Evolutionary conservation across 1,140 invertebrate species (phyloP).

Genomic region (Cotesia typhae): DNA sequence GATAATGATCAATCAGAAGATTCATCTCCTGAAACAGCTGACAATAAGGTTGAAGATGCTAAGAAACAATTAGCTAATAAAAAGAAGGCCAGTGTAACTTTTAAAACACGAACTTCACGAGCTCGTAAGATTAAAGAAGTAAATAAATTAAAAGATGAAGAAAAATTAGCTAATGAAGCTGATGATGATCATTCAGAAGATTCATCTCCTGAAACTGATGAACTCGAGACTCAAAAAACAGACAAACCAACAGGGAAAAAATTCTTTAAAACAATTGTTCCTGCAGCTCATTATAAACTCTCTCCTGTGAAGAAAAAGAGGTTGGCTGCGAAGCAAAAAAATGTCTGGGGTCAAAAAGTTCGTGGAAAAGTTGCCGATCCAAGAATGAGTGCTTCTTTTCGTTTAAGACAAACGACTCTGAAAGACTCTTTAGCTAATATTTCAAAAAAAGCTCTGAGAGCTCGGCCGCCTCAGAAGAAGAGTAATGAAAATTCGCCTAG

Average conservation of each 20-base stretch:
- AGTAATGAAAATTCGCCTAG: constrained; percentile 27
- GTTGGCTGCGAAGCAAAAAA: background rate
- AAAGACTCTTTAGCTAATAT: constrained; percentile 38
- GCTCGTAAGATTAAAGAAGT: no score
- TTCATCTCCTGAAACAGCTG: no score
- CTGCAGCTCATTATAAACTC: constrained; percentile 3
- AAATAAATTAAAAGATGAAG: no score
- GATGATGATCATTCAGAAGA: no score
- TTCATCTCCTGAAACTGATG: no score
- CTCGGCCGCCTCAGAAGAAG: constrained; percentile 31
- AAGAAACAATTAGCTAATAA: no score
- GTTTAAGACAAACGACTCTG: constrained; percentile 18
- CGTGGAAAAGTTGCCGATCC: background rate
- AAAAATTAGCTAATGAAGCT: no score
- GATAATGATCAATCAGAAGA: no score
- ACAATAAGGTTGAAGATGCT: no score
- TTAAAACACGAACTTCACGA: no score
- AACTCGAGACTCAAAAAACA: no score
- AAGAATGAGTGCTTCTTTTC: constrained; percentile 24
- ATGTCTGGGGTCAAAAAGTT: background rate
- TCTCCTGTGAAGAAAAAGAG: constrained; percentile 17
- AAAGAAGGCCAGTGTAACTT: no score
- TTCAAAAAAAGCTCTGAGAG: constrained; percentile 30
- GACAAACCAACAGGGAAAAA: constrained; percentile 22
- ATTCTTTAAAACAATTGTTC: constrained; percentile 32